Conservation (phyloP, 2,888 invertebrate genomes). For the Mesorhabditis belari region DNA sequence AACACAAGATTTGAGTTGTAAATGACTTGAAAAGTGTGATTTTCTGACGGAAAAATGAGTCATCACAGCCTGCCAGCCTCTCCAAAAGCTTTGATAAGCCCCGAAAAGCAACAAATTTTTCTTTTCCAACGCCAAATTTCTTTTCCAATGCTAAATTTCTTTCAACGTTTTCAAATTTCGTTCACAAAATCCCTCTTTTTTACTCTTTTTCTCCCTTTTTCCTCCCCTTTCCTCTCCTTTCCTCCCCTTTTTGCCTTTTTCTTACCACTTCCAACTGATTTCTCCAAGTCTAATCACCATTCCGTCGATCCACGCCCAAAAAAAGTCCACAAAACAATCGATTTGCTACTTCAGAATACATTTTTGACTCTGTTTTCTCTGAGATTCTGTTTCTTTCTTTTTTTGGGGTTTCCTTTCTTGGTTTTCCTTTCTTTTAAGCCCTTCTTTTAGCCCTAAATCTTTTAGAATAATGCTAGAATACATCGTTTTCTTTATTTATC, state of each 20-base stretch:
- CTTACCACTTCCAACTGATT: neutral
- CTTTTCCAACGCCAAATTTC: too few relatives aligned
- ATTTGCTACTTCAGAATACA: neutral
- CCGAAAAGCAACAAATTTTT: too few relatives aligned
- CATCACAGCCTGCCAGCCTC: too few relatives aligned
- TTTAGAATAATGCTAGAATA: neutral
- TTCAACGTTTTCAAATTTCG: too few relatives aligned
- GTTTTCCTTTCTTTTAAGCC: neutral
- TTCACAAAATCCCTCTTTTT: too few relatives aligned
- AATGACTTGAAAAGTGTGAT: too few relatives aligned
- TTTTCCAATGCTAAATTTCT: too few relatives aligned
- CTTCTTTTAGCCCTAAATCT: neutral
- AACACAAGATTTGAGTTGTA: too few relatives aligned
- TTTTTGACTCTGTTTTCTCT: neutral
- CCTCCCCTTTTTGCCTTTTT: neutral
- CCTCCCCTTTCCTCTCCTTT: neutral
- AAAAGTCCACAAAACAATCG: neutral
- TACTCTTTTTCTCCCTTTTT: too few relatives aligned
- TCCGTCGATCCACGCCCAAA: neutral
- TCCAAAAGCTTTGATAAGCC: too few relatives aligned
- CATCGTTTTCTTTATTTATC: neutral
- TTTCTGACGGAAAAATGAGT: too few relatives aligned
- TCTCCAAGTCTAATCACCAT: neutral
- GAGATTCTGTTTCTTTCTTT: neutral
- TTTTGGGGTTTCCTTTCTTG: neutral